A percentile compares a stretch with the other conserved stretches of the same genome.
Evolutionary conservation across 2,888 invertebrate genomes (phyloP).

Genomic region (Bursaphelenchus okinawaensis): DNA sequence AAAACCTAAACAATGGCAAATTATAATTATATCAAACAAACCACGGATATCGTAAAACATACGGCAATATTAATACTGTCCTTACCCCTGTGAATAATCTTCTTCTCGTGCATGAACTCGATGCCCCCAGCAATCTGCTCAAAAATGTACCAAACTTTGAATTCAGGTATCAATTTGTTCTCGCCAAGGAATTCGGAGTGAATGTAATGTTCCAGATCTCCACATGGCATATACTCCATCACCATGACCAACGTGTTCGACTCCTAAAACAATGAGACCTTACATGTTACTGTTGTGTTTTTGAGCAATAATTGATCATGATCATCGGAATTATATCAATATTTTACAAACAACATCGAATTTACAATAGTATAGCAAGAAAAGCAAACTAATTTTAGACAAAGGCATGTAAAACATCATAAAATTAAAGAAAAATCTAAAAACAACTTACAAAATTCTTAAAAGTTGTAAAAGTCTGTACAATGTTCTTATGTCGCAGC

Average conservation of each 20-base stretch:
- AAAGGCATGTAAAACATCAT: not conserved
- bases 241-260: slow-evolving; percentile 8
- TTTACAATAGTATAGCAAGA: no score
- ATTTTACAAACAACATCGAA: no score
- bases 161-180: slow-evolving; percentile 57
- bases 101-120: slow-evolving; percentile 72
- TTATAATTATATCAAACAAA: no score
- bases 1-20: no score
- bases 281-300: not conserved
- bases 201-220: slow-evolving; percentile 20
- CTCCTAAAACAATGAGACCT: not conserved
- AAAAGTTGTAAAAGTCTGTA: slow-evolving; percentile 16
- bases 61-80: slow-evolving; percentile 53
- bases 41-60: no score
- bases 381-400: not conserved
- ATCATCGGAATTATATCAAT: no score
- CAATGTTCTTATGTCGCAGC: slow-evolving; percentile 15
- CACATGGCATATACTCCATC: slow-evolving; percentile 18
- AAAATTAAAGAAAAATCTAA: not conserved
- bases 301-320: no score
- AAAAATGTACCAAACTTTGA: slow-evolving; percentile 69
- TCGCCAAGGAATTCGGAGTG: not conserved
- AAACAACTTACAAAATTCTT: slow-evolving; percentile 10
- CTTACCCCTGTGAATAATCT: slow-evolving; percentile 75
- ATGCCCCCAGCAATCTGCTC: slow-evolving; percentile 73